Evolutionary conservation across 2,888 invertebrate species (phyloP).

Genomic region (Pollenia labialis): DNA sequence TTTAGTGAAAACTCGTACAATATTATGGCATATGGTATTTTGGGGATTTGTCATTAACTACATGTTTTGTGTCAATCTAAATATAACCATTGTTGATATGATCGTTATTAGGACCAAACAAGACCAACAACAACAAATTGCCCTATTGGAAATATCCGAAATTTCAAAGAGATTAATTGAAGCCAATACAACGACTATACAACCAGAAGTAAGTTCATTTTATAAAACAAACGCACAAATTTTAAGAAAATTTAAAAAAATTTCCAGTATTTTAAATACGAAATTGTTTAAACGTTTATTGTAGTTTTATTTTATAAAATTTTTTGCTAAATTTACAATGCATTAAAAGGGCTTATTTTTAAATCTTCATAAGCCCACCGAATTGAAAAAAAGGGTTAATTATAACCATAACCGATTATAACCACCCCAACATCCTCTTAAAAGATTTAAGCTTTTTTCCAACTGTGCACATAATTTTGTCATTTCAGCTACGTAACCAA

Average conservation of each 20-base stretch:
- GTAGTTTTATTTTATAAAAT: too few species aligned
- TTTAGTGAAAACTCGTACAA: constrained; percentile 82
- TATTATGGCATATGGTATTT: constrained; percentile 88
- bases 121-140: background rate
- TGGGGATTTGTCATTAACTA: constrained; percentile 89
- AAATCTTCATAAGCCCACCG: too few species aligned
- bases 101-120: constrained; percentile 75
- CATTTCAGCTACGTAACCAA: too few species aligned
- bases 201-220: constrained; percentile 29
- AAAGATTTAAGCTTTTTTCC: too few species aligned
- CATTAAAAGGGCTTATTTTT: too few species aligned
- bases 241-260: background rate
- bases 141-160: background rate
- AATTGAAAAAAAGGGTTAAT: too few species aligned
- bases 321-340: too few species aligned
- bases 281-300: background rate
- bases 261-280: background rate
- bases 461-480: too few species aligned
- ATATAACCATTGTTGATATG: constrained; percentile 89
- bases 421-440: too few species aligned
- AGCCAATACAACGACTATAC: constrained; percentile 14
- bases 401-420: too few species aligned
- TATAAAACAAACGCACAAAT: background rate
- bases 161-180: background rate
- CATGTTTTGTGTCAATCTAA: constrained; percentile 88